A percentile compares a stretch with the other conserved stretches of the same genome.
phyloP scores from a whole-genome alignment of 2,113 vertebrate species.

The Polyodon spathula region DNA sequence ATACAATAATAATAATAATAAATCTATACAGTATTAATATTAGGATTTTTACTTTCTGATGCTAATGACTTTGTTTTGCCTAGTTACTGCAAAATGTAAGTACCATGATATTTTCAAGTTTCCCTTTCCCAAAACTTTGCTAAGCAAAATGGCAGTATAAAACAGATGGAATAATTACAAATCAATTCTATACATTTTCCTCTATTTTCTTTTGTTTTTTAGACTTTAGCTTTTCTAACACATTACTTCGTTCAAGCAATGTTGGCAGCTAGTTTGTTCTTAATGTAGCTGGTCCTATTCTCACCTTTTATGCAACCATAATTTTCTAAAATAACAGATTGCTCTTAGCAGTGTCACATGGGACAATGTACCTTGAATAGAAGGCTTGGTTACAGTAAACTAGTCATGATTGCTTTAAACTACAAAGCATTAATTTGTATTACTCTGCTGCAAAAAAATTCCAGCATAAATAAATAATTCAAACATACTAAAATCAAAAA shows the following conservation, averaged over 20 bases:
- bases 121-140: no score
- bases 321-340: slow-evolving; percentile 25
- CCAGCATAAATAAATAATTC: slow-evolving; percentile 1
- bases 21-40: no score
- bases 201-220: no score
- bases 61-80: no score
- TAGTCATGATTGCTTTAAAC: slow-evolving; percentile 5
- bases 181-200: no score
- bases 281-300: background rate
- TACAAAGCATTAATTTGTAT: slow-evolving; percentile 9
- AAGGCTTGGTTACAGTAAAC: background rate
- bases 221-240: no score
- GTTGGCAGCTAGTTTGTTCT: background rate
- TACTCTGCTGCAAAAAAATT: background rate
- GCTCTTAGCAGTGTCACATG: slow-evolving; percentile 14
- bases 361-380: background rate
- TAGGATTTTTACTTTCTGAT: no score
- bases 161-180: no score
- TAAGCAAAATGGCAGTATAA: no score
- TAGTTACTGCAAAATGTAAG: no score
- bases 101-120: no score
- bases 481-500: slow-evolving; percentile 4
- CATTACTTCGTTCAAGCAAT: background rate
- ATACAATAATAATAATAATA: no score
- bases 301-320: slow-evolving; percentile 16